phyloP scores from a whole-genome alignment of 2,888 invertebrate species.

The Iphiclides podalirius region DNA sequence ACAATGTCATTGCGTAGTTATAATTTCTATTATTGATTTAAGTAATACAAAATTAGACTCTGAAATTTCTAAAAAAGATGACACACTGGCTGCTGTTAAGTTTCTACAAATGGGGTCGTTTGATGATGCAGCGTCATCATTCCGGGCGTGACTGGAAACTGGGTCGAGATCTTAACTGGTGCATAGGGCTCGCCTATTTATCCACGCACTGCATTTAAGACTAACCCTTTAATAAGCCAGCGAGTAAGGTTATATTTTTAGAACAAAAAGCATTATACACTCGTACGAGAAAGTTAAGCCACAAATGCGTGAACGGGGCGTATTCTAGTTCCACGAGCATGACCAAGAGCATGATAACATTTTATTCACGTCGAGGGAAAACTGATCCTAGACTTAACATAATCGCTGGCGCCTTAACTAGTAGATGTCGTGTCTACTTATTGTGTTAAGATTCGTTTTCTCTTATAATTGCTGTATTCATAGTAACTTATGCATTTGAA shows the following conservation, averaged over 20 bases:
- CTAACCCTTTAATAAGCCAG: too few species aligned
- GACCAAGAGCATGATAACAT: constrained; percentile 6
- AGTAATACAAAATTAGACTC: too few species aligned
- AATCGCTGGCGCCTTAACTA: constrained; percentile 1
- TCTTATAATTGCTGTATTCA: not conserved
- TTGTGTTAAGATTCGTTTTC: constrained; percentile 8
- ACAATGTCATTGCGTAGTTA: too few species aligned
- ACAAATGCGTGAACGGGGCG: too few species aligned
- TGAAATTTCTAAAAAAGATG: too few species aligned
- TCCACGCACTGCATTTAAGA: constrained; percentile 5
- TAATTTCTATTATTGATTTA: too few species aligned
- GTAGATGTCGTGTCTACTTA: not conserved
- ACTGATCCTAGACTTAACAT: not conserved
- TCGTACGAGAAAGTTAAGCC: too few species aligned
- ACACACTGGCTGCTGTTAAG: not conserved
- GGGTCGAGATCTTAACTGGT: constrained; percentile 47
- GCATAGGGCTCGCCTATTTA: constrained; percentile 15
- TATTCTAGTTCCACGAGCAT: too few species aligned
- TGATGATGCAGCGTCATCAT: constrained; percentile 14
- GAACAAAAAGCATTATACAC: too few species aligned
- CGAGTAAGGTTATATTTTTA: too few species aligned
- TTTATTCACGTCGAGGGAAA: constrained; percentile 2
- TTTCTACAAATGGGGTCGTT: constrained; percentile 6
- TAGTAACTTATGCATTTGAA: too few species aligned
- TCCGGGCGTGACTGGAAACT: constrained; percentile 47